Evolutionary conservation across 1,140 invertebrate species (phyloP), one percentile per base, ranked within the genome.

Genomic region (Drosophila orena): DNA sequence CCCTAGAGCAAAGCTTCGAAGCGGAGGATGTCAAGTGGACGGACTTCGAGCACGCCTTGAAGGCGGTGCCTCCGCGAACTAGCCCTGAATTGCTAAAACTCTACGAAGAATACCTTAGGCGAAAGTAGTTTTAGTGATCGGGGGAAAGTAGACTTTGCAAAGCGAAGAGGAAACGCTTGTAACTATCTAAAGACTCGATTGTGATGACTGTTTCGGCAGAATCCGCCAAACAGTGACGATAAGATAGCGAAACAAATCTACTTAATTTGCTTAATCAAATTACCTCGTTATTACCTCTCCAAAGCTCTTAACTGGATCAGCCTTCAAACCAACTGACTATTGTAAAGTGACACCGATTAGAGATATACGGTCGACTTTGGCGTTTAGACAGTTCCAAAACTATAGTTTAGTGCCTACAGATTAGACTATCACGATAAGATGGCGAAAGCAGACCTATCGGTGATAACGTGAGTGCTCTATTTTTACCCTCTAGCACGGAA

Each of bases 21-120:
- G 93, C 94, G 15, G 54, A 91, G 20, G 43, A 78, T 57, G 93
- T 97, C 60, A 72, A 93, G 49, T 79, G 92, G 78, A 69, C 79
- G 79, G 95, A 98, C 93, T 98, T 98, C 92, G 90, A 93, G 43
- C 81, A 92, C 22, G 96, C 97, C 11, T 93, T 98, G 6, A 80
- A 93, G 22, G 90, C 94, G 42, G 94, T 98, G 0, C 93, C 93
- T 27, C 97, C 97, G 10, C 93, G 97, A 81, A 98, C 96, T 3
- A 94, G 95, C 58, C 49, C 91, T 6, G 93, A 94, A 52, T 92
- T 96, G 10, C 91, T 97, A n/a, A 81, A 94, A 47, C 93, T 97
- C 60, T 97, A 97, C 92, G 93, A 95, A 17, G 75, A 90, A 1
- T 92, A 92, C 62, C 58, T 79, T 0, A 79, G 79, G 70, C 69